Conservation (phyloP, 2,888 invertebrate species). For the Exephanes ischioxanthus region DNA sequence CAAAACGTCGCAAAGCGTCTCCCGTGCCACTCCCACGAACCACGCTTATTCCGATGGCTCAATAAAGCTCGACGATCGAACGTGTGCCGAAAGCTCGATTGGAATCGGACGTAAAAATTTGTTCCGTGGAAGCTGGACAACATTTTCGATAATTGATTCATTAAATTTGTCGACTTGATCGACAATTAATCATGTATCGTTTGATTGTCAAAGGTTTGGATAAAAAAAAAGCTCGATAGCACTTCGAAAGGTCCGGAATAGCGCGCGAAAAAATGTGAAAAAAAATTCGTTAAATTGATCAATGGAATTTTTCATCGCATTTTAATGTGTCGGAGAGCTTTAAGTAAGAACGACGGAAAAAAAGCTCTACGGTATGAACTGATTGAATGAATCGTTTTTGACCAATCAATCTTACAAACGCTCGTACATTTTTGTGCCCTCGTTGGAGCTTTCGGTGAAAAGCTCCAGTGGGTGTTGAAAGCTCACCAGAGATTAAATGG, state of each 20-base stretch:
- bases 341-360: neutral
- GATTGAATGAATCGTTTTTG: neutral
- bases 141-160: neutral
- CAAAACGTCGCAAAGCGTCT: constrained; percentile 7
- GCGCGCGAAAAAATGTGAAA: neutral
- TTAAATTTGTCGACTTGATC: neutral
- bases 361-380: neutral
- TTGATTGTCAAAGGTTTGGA: neutral
- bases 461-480: constrained; percentile 26
- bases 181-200: neutral
- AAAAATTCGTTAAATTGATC: neutral
- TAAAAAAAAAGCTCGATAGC: neutral
- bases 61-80: constrained; percentile 13
- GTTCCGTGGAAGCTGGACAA: neutral
- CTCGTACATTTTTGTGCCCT: neutral
- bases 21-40: constrained; percentile 26
- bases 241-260: neutral
- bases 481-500: constrained; percentile 3
- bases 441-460: constrained; percentile 13
- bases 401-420: neutral
- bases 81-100: constrained; percentile 27
- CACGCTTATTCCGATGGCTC: neutral
- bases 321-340: neutral
- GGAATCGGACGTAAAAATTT: constrained; percentile 2
- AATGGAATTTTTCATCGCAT: neutral